Conservation (phyloP, 2,797 vertebrate species). For the Todus mexicanus region DNA sequence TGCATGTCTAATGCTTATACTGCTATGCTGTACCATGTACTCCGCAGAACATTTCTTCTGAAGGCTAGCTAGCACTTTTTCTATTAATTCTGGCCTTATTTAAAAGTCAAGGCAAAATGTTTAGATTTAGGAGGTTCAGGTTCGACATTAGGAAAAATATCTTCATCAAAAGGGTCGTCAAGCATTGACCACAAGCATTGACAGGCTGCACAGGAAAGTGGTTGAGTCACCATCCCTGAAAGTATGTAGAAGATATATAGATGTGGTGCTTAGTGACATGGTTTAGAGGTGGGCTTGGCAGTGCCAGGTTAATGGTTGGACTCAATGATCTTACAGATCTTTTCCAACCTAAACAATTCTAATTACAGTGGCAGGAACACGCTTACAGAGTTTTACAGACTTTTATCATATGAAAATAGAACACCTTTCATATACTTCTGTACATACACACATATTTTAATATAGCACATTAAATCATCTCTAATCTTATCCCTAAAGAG, state of each 20-base stretch:
- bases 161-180: neutral
- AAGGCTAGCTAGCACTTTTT: neutral
- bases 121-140: neutral
- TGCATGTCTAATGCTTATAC: neutral
- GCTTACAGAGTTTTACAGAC: neutral
- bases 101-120: neutral
- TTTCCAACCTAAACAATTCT: neutral
- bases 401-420: neutral
- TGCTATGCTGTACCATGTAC: neutral
- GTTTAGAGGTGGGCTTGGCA: neutral
- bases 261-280: neutral
- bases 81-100: neutral
- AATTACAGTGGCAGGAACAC: neutral
- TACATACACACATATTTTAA: neutral
- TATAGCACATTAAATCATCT: neutral
- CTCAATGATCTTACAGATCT: neutral
- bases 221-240: neutral
- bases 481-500: neutral
- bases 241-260: neutral
- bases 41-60: neutral
- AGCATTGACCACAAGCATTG: too few species aligned
- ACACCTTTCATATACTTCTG: neutral
- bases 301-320: neutral
- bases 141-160: neutral
- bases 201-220: neutral